Conservation (phyloP, 2,797 vertebrate genomes). For the Pristis pectinata region DNA sequence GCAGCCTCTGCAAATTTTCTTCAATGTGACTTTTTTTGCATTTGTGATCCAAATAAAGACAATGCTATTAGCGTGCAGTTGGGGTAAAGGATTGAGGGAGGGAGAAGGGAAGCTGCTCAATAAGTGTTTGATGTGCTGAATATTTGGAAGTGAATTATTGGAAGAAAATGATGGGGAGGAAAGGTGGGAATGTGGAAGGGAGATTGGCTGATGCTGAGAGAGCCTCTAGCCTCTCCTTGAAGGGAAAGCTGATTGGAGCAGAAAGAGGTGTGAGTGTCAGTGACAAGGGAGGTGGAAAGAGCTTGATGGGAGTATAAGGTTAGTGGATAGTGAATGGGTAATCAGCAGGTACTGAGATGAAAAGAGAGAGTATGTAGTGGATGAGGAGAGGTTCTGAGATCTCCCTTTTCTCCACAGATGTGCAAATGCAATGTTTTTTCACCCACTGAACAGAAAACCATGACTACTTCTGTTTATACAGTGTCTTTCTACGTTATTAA, state of each 20-base stretch:
- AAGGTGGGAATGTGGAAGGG: neutral
- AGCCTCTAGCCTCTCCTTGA: too few species aligned
- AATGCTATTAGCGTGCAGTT: neutral
- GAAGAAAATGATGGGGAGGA: neutral
- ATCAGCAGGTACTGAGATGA: neutral
- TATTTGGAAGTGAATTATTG: neutral
- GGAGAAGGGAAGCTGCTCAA: neutral
- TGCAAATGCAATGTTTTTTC: neutral
- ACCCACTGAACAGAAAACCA: neutral
- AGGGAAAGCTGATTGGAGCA: neutral
- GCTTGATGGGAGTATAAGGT: too few species aligned
- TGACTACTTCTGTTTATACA: neutral
- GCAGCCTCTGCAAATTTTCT: too few species aligned
- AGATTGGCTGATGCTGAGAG: too few species aligned
- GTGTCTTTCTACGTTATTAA: neutral
- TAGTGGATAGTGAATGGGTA: neutral
- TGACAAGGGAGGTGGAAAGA: neutral
- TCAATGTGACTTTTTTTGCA: too few species aligned
- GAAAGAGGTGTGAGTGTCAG: neutral
- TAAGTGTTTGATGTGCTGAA: neutral
- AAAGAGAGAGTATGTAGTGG: neutral
- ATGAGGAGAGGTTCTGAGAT: neutral
- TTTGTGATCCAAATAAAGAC: too few species aligned
- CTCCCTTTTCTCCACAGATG: neutral
- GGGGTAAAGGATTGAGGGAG: neutral